Conservation (phyloP, 2,113 vertebrate genomes). For the Esox niger region DNA sequence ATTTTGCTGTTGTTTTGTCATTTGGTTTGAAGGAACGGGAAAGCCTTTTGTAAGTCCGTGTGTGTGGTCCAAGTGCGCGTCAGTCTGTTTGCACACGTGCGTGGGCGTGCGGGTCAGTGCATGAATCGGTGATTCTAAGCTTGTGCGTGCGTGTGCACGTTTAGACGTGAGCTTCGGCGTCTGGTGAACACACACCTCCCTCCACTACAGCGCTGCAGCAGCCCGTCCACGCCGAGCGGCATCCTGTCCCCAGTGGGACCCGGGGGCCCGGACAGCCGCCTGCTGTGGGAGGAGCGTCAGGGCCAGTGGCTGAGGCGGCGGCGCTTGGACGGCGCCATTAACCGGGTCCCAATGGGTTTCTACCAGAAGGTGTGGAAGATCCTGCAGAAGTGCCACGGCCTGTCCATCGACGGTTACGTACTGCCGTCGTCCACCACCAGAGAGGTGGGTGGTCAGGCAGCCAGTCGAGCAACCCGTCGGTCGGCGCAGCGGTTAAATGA, state of each 20-base stretch:
- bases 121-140: neutral
- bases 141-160: no score
- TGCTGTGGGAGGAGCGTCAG: conserved; percentile 87
- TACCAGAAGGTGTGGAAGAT: conserved; percentile 98
- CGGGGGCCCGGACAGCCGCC: conserved; percentile 55
- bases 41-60: no score
- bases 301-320: conserved; percentile 97
- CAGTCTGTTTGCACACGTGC: neutral
- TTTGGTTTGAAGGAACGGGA: no score
- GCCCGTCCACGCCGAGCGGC: conserved; percentile 89
- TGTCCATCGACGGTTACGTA: conserved; percentile 95
- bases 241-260: conserved; percentile 78
- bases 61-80: no score
- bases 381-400: conserved; percentile 96
- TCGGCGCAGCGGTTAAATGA: no score
- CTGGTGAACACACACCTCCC: neutral
- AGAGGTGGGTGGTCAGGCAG: no score
- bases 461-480: no score
- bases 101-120: neutral
- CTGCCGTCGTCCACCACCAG: conserved; percentile 93
- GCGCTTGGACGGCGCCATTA: conserved; percentile 93
- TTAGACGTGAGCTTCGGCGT: neutral
- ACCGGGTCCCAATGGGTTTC: conserved; percentile 95
- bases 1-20: no score
- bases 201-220: conserved; percentile 84